These are phyloP conservation scores for Didymodactylos carnosus DNA, from an alignment of 2,888 invertebrate species.

Conservation along the genomic window DNA sequence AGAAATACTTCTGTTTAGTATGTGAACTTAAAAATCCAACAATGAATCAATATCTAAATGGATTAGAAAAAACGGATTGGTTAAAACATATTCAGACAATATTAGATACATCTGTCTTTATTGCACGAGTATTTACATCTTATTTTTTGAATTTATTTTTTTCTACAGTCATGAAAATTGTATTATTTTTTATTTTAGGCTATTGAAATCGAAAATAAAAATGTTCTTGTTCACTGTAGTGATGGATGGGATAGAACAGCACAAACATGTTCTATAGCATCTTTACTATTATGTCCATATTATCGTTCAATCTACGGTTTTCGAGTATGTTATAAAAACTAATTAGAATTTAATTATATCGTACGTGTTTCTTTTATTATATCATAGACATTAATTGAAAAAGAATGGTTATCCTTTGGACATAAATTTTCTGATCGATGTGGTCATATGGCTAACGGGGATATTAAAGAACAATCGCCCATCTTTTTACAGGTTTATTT, in stretches of 20 bases:
- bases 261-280: slow-evolving; percentile 81
- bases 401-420: slow-evolving; percentile 53
- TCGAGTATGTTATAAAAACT: slow-evolving; percentile 43
- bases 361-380: no score
- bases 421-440: slow-evolving; percentile 14
- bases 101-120: slow-evolving; percentile 68
- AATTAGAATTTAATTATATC: slow-evolving; percentile 5
- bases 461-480: slow-evolving; percentile 8
- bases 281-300: slow-evolving; percentile 75
- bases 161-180: background rate
- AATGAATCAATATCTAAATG: slow-evolving; percentile 70
- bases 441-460: slow-evolving; percentile 3
- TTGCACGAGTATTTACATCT: slow-evolving; percentile 41
- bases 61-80: slow-evolving; percentile 73
- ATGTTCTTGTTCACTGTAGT: slow-evolving; percentile 83
- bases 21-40: slow-evolving; percentile 61
- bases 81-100: slow-evolving; percentile 69
- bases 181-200: slow-evolving; percentile 16
- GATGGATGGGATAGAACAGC: slow-evolving; percentile 99
- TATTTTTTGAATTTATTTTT: slow-evolving; percentile 45
- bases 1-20: slow-evolving; percentile 29
- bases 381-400: slow-evolving; percentile 64
- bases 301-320: slow-evolving; percentile 87
- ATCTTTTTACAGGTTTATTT: slow-evolving; percentile 2
- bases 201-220: slow-evolving; percentile 69